Evolutionary conservation across 2,888 invertebrate genomes (phyloP).

Genomic region (Schizotus pectinicornis): DNA sequence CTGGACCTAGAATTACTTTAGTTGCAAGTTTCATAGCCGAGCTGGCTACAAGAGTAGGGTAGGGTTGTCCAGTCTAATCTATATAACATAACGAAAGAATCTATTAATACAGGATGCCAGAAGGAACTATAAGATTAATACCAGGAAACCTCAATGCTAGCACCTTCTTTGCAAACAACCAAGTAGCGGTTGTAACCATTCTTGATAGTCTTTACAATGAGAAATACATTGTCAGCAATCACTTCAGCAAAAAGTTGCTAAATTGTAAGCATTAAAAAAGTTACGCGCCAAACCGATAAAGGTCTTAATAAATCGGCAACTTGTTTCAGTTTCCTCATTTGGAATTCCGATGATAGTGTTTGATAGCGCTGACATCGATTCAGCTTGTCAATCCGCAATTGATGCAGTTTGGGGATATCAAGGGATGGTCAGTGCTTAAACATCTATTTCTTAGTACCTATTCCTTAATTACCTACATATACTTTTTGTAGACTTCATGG

Average conservation of each 20-base stretch:
- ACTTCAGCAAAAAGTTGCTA: constrained; percentile 36
- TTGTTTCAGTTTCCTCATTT: constrained; percentile 18
- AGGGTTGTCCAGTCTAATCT: constrained; percentile 19
- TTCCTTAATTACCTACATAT: constrained; percentile 2
- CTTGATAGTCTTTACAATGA: constrained; percentile 39
- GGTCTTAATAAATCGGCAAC: neutral
- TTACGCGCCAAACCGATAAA: neutral
- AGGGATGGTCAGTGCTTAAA: constrained; percentile 57
- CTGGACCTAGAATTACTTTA: constrained; percentile 56
- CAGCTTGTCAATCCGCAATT: constrained; percentile 61
- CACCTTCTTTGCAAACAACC: constrained; percentile 32
- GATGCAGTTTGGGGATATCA: constrained; percentile 63
- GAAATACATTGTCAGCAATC: constrained; percentile 34
- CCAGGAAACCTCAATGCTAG: constrained; percentile 35
- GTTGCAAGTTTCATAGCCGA: constrained; percentile 58
- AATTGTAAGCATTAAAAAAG: constrained; percentile 30
- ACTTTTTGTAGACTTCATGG: constrained; percentile 59
- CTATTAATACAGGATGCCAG: constrained; percentile 39
- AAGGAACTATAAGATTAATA: constrained; percentile 43
- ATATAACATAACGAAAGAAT: neutral
- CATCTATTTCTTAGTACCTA: neutral
- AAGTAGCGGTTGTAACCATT: constrained; percentile 35
- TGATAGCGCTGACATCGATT: constrained; percentile 64
- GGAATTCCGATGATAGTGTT: constrained; percentile 61
- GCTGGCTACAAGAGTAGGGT: constrained; percentile 60